Conservation (phyloP, 2,113 vertebrate species). For the Otocyon megalotis region DNA sequence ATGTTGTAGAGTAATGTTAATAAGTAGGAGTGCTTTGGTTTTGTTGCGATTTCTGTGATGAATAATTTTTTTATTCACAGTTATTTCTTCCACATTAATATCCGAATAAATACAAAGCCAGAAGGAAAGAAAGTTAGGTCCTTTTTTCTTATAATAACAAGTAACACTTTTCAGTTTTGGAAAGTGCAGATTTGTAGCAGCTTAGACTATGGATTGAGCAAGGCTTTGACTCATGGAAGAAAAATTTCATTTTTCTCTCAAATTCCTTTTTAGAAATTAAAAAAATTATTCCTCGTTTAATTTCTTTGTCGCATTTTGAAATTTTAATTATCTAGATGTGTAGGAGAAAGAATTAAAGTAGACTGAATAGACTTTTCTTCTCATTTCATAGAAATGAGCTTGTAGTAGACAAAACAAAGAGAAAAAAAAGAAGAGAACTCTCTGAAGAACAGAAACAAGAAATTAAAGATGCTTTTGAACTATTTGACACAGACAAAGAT, state of each 20-base stretch:
- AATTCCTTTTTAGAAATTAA: not conserved
- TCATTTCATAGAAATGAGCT: conserved; percentile 89
- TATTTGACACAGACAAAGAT: conserved; percentile 98
- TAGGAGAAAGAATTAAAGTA: conserved; percentile 24
- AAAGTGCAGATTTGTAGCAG: conserved; percentile 21
- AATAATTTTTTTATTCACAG: conserved; percentile 20
- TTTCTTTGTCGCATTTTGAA: not conserved
- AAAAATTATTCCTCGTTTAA: not conserved
- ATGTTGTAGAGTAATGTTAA: not conserved
- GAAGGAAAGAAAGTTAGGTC: not conserved
- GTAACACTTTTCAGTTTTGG: not conserved
- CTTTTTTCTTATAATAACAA: not conserved
- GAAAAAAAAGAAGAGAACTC: conserved; percentile 94
- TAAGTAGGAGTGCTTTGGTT: not conserved
- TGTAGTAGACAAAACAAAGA: conserved; percentile 92
- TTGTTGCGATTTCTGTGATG: not conserved
- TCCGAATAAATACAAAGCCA: conserved; percentile 14
- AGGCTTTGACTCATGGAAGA: not conserved
- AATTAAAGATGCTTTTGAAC: conserved; percentile 98
- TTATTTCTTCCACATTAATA: conserved; percentile 19
- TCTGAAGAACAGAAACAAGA: conserved; percentile 97
- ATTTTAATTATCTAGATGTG: not conserved
- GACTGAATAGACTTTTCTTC: conserved; percentile 74
- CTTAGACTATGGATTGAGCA: not conserved
- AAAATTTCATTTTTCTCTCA: conserved; percentile 17